These are phyloP conservation scores for Phyllotreta striolata DNA, from an alignment of 2,888 invertebrate species.

Conservation along the genomic window DNA sequence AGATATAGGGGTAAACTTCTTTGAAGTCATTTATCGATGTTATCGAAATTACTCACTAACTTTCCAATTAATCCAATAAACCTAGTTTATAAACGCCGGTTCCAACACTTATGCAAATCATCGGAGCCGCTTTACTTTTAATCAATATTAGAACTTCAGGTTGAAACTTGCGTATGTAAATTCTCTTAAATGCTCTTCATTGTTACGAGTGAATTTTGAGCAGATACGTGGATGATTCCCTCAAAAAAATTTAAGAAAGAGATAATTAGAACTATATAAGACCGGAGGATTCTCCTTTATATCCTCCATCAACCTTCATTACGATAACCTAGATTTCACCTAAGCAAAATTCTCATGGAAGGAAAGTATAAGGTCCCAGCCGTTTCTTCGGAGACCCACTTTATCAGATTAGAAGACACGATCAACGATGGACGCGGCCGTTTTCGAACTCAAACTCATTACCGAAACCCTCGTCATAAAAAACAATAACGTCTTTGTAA, in stretches of 20 bases:
- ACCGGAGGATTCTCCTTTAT: neutral
- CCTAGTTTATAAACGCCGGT: too few relatives aligned
- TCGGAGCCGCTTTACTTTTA: too few relatives aligned
- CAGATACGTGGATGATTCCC: neutral
- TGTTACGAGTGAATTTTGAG: too few relatives aligned
- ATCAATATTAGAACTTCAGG: too few relatives aligned
- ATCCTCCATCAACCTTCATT: slow-evolving; percentile 11
- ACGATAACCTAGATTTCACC: slow-evolving; percentile 10
- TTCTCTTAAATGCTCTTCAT: too few relatives aligned
- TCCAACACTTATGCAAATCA: too few relatives aligned
- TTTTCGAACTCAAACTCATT: slow-evolving; percentile 33
- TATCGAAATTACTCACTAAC: too few relatives aligned
- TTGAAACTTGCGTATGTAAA: too few relatives aligned
- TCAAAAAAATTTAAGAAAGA: neutral
- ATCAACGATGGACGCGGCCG: slow-evolving; percentile 25
- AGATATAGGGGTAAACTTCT: too few relatives aligned
- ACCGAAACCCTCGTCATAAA: slow-evolving; percentile 22
- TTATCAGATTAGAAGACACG: slow-evolving; percentile 35
- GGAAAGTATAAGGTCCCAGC: slow-evolving; percentile 31
- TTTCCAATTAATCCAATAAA: too few relatives aligned
- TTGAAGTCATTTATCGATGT: too few relatives aligned
- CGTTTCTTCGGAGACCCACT: slow-evolving; percentile 30
- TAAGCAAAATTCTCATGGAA: slow-evolving; percentile 30
- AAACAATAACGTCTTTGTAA: slow-evolving; percentile 30
- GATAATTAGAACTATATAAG: neutral